Evolutionary conservation across 2,113 vertebrate species (phyloP).

Genomic region (Ammodytes dubius): DNA sequence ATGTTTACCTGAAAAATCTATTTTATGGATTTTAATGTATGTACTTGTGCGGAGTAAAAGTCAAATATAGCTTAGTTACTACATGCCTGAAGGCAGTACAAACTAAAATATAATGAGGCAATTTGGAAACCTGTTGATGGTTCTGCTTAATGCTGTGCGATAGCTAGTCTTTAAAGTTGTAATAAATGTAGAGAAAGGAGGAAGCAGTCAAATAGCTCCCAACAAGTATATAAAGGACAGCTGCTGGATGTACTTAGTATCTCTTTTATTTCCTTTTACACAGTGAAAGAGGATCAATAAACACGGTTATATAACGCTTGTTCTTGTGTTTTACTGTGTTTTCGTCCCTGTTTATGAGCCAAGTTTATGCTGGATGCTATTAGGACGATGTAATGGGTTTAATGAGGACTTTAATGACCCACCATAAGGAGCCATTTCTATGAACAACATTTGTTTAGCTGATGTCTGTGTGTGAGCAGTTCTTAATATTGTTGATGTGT

Average conservation of each 20-base stretch:
- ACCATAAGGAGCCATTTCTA: slow-evolving; percentile 1
- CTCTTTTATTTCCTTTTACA: not conserved
- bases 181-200: too few relatives aligned
- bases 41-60: too few relatives aligned
- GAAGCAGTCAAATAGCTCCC: too few relatives aligned
- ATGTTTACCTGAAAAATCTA: too few relatives aligned
- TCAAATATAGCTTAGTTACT: too few relatives aligned
- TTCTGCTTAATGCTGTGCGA: too few relatives aligned
- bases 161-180: too few relatives aligned
- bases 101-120: too few relatives aligned
- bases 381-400: not conserved
- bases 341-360: not conserved
- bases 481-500: not conserved
- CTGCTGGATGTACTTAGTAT: not conserved
- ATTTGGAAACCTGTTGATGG: too few relatives aligned
- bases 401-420: not conserved
- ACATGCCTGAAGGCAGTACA: too few relatives aligned
- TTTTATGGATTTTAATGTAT: too few relatives aligned
- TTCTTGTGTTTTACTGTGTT: not conserved
- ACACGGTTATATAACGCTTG: not conserved
- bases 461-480: not conserved
- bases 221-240: not conserved
- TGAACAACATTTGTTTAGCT: not conserved
- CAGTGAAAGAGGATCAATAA: not conserved
- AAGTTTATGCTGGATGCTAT: not conserved